These are phyloP conservation scores for Tilapia sparmanii DNA, from an alignment of 2,113 vertebrate genomes.

Conservation along the genomic window DNA sequence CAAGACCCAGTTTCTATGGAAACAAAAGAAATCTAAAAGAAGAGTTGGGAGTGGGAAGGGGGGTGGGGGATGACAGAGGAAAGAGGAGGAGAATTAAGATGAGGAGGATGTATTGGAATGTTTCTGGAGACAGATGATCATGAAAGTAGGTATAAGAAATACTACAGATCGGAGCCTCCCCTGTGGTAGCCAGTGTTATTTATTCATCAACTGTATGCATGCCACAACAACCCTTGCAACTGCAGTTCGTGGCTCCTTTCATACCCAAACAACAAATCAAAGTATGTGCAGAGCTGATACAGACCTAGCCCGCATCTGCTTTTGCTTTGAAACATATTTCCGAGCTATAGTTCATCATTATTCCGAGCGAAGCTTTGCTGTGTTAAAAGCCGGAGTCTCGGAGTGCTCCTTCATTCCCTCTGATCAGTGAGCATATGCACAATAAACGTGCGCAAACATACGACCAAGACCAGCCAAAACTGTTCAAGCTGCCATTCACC, in stretches of 20 bases:
- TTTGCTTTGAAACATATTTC: background rate
- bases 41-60: background rate
- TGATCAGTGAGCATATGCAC: background rate
- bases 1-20: conserved; percentile 67
- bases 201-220: conserved; percentile 19
- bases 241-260: background rate
- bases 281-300: background rate
- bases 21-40: conserved; percentile 59
- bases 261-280: background rate
- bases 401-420: background rate
- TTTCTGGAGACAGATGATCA: conserved; percentile 13
- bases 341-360: background rate
- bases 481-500: background rate
- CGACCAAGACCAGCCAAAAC: background rate
- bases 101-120: conserved; percentile 14
- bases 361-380: background rate
- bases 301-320: background rate
- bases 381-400: background rate
- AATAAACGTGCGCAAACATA: background rate
- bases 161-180: background rate
- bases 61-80: background rate
- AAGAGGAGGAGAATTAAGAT: background rate
- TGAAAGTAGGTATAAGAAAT: conserved; percentile 7
- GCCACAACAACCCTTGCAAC: background rate
- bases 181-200: conserved; percentile 7